Conservation (phyloP, 1,140 invertebrate species). For the Homalodisca vitripennis region DNA sequence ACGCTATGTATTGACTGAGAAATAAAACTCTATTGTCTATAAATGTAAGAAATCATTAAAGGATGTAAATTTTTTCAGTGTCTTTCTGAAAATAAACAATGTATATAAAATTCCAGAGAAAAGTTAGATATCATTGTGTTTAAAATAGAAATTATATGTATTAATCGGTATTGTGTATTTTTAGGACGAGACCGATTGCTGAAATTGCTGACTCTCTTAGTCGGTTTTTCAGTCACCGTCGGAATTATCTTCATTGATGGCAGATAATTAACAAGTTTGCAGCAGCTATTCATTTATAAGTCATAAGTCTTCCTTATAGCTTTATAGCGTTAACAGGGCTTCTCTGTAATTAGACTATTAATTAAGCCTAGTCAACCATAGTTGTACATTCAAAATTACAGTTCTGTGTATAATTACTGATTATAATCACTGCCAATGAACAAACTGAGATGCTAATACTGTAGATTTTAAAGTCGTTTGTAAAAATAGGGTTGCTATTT, state of each 20-base stretch:
- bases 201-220: background rate
- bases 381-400: no score
- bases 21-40: background rate
- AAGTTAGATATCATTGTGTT: background rate
- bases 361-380: no score
- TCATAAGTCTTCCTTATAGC: no score
- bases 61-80: background rate
- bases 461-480: no score
- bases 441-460: no score
- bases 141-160: background rate
- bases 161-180: background rate
- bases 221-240: slow-evolving; percentile 5
- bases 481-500: no score
- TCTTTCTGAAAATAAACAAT: background rate
- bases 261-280: slow-evolving; percentile 1
- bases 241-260: slow-evolving; percentile 4
- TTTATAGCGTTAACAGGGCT: no score
- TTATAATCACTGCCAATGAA: no score
- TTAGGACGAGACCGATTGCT: slow-evolving; percentile 8
- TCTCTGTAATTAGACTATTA: no score
- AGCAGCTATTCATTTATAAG: no score
- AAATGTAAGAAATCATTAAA: background rate
- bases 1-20: no score
- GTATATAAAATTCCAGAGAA: background rate
- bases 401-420: no score